Evolutionary conservation across 2,797 vertebrate species (phyloP).

Genomic region (Oreortyx pictus): DNA sequence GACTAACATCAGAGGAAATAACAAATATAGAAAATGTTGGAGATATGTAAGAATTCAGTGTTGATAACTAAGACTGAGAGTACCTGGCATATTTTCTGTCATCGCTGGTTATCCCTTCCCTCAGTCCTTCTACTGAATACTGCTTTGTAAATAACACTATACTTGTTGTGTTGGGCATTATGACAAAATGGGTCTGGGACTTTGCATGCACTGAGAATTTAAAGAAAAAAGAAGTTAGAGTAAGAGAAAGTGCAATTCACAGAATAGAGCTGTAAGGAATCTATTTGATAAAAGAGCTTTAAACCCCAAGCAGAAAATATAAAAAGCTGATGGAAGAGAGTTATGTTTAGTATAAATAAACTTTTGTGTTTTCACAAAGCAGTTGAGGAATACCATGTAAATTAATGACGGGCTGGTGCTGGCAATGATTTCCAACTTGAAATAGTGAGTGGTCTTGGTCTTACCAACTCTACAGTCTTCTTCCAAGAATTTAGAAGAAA

Average conservation of each 20-base stretch:
- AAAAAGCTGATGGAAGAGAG: not conserved
- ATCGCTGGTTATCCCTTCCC: not conserved
- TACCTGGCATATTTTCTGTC: not conserved
- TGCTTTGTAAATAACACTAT: not conserved
- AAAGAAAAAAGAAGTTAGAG: not conserved
- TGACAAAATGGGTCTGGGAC: not conserved
- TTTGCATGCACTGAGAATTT: not conserved
- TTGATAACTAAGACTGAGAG: not conserved
- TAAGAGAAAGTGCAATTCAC: not conserved
- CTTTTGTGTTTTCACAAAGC: not conserved
- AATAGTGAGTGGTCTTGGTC: not conserved
- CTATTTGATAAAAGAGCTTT: not conserved
- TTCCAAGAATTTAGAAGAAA: not conserved
- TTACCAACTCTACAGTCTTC: not conserved
- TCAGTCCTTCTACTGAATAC: fast-evolving
- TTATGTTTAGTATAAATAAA: not conserved
- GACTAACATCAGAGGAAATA: not conserved
- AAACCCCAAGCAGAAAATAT: not conserved
- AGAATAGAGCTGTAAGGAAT: not conserved
- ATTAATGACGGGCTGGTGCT: not conserved
- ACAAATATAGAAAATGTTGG: not conserved
- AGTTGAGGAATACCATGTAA: not conserved
- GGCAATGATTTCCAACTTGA: not conserved
- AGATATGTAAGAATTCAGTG: not conserved
- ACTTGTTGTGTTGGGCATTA: not conserved